Conservation (phyloP, 2,797 vertebrate species). For the Alca torda region DNA sequence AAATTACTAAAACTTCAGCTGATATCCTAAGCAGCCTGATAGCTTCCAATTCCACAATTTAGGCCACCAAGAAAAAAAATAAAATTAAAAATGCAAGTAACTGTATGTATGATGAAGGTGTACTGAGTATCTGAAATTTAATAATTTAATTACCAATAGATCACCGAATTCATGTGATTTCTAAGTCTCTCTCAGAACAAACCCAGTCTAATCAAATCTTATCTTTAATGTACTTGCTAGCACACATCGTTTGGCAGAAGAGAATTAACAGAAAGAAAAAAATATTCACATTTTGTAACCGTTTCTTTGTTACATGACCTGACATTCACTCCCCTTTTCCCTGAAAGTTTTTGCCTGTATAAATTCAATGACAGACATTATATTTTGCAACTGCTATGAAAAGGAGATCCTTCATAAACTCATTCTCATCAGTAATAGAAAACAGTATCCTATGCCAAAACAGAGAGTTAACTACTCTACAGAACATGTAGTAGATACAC, state of each 20-base stretch:
- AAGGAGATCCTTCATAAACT: background rate
- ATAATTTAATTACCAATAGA: background rate
- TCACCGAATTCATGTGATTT: background rate
- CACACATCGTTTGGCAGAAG: background rate
- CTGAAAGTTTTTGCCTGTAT: background rate
- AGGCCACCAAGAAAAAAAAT: background rate
- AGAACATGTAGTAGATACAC: background rate
- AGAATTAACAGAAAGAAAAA: background rate
- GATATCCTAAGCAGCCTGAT: background rate
- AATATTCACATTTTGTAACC: background rate
- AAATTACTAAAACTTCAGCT: background rate
- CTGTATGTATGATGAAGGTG: background rate
- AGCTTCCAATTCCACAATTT: background rate
- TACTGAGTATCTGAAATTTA: background rate
- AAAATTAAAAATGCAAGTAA: background rate
- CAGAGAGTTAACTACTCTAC: background rate
- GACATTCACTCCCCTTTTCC: background rate
- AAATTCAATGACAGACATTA: background rate
- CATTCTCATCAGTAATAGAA: background rate
- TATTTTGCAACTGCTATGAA: background rate
- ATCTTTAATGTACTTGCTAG: background rate
- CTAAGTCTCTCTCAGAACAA: background rate
- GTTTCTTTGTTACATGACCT: background rate
- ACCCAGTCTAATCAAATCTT: background rate
- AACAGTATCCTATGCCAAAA: background rate